Evolutionary conservation across 2,888 invertebrate genomes (phyloP), one percentile per base, ranked within the genome.

Genomic region (Macrosoma leucophasiata): DNA sequence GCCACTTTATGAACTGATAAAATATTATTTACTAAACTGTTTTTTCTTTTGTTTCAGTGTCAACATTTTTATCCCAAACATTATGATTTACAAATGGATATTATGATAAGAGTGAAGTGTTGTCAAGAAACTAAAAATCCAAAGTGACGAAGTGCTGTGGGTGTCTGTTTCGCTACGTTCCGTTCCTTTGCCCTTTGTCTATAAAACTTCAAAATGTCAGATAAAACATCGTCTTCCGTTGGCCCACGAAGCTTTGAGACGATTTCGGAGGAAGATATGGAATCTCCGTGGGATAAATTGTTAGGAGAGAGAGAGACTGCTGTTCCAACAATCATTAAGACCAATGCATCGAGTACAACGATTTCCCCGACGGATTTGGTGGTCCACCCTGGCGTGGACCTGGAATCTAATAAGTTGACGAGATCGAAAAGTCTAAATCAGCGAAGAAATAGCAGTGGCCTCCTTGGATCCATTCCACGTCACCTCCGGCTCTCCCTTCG

Each of bases 1-100:
- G 18, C 18, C 5, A 18, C 5, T 18, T 18, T 6, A 13, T 20
- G 19, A 33, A 13, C 14, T 10, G 25, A 12, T 15, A 21, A 15
- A 26, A 18, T 20, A 26, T 19, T 1, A 13, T 18, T 4, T 10
- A 23, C 18, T 36, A 34, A 43, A 10, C 15, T 15, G 6, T 10
- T 7, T 42, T 68, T 55, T 66, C 55, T 55, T 58, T 84, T 82
- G 81, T 84, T 84, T 48, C 81, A 82, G 82, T 84, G 82, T 77
- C 82, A 82, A 81, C 79, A 81, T 82, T 82, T 84, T 75, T 82
- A 79, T 62, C 84, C 84, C 72, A 84, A 84, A 75, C 79, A 82
- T 79, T 84, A 84, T 84, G 84, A 84, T 82, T 81, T 84, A 84
- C 84, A 82, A 84, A 84, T 84, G 84, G 84, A 84, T 84, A 84